Evolutionary conservation across 2,797 vertebrate species (phyloP), one percentile per base, ranked within the genome.

Genomic region (Poecilia picta): DNA sequence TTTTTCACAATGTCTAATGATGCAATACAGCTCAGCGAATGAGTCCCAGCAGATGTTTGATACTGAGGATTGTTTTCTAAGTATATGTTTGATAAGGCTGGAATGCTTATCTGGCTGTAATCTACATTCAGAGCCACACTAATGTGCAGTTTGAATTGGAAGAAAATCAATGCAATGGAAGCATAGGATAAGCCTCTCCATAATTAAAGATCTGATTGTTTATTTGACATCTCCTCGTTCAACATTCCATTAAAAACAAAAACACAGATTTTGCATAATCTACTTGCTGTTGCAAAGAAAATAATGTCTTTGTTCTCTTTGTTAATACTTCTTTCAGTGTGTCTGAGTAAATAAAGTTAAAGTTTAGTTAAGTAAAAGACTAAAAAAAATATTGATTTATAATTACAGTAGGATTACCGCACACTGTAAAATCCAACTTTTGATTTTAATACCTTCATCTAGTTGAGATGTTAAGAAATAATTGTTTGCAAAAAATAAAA

Each of bases 131-230:
- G 73, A 89, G 49, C 31, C 70, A 41, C 85, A 73, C 72, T 49
- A 51, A 70, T 84, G 78, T 86, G 81, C 80, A 72, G 43, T 83
- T 87, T 45, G 36, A 85, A 91, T 91, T 73, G 85, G 86, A 87
- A 89, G 43, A 89, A 84, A 86, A 89, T 85, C 80, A 80, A 76
- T 83, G 91, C 89, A 91, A 70, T 87, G 83, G 81, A 86, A 88
- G 75, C 68, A 71, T 33, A 70, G 72, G 85, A 86, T 92, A 92
- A 90, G 89, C 89, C 88, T 93, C 81, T 88, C 85, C 87, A 89
- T 90, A 89, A 92, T 90, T 93, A 81, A 89, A 84, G 83, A 93
- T 85, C 87, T 83, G 88, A 85, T 92, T 93, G 91, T 93, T 93
- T 94, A 84, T 91, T 90, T 90, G 90, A 92, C 80, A 73, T 87